Percentiles rank a stretch among this genome's conserved stretches.
Evolutionary conservation across 2,888 invertebrate species (phyloP).

Genomic region (Orchesellides sinensis): DNA sequence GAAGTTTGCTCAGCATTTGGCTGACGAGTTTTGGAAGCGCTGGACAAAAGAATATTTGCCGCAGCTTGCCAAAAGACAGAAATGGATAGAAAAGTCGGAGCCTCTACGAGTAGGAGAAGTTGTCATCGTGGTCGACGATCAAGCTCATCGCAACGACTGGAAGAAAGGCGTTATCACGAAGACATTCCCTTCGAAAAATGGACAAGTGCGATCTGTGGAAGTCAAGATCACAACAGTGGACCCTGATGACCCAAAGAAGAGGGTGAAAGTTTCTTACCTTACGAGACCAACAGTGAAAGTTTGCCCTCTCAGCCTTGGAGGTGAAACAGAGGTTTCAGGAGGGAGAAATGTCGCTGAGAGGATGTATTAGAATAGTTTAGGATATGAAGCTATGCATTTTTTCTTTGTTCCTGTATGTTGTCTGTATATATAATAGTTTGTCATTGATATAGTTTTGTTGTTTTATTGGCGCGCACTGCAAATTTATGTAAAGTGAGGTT

Average conservation of each 20-base stretch:
- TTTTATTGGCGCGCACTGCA: too few relatives aligned
- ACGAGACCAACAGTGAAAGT: slow-evolving; percentile 10
- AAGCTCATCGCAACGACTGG: slow-evolving; percentile 24
- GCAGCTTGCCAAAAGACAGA: slow-evolving; percentile 50
- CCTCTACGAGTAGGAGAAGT: slow-evolving; percentile 53
- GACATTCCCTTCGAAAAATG: slow-evolving; percentile 13
- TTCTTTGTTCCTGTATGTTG: too few relatives aligned
- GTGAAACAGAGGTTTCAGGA: neutral
- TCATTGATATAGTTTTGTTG: too few relatives aligned
- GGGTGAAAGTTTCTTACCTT: neutral
- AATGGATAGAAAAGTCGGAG: slow-evolving; percentile 46
- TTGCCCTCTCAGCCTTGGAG: neutral
- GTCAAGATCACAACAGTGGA: slow-evolving; percentile 2
- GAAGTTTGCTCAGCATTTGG: slow-evolving; percentile 57
- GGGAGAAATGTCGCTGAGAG: slow-evolving; percentile 17
- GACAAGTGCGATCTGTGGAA: slow-evolving; percentile 5
- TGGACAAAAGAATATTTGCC: slow-evolving; percentile 71
- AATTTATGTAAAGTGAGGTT: too few relatives aligned
- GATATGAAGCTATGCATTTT: too few relatives aligned
- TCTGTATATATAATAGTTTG: too few relatives aligned
- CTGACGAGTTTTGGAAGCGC: slow-evolving; percentile 68
- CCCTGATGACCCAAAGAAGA: neutral
- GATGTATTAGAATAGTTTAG: slow-evolving; percentile 5
- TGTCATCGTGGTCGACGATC: slow-evolving; percentile 23
- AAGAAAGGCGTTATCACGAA: slow-evolving; percentile 2